Evolutionary conservation across 2,797 vertebrate genomes (phyloP), one percentile per base, ranked within the genome.

Genomic region (Gila robusta): DNA sequence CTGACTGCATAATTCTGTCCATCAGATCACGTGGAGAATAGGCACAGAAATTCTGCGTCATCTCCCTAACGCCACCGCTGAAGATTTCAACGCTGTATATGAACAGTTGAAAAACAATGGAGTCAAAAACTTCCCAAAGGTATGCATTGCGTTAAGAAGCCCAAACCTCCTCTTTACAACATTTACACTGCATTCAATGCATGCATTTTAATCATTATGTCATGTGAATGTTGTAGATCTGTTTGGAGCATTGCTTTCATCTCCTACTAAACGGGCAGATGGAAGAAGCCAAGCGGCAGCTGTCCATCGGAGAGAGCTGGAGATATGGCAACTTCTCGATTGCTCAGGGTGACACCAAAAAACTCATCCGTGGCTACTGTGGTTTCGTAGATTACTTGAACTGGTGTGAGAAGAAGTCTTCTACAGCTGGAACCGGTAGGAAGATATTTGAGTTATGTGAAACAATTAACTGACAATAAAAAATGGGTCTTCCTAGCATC

Each of bases 41-140:
- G 95, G 97, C 91, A 93, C 92, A n/a, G 97, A 98, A 94, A 96
- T 99, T 91, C 92, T 99, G 17, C 96, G 95, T 79, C 95, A 97
- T 90, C 96, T 95, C 89, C 96, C 97, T 9, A 94, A 92, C 26
- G 94, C 96, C 89, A 96, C 44, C 1, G 16, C 95, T 82, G 95
- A 95, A 14, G 95, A 97, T 72, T 95, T 97, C 89, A 97, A 87
- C 84, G 89, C 82, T 87, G 96, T 99, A 89, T 96, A 96, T 41
- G 96, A 98, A 86, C 94, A 92, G 37, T 96, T 99, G 93, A 99
- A 99, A 92, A 96, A 96, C 89, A 92, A 94, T 0, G 96, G 97
- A 41, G 82, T 98, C 49, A 94, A 91, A 89, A 93, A 94, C 86
- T 99, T 97, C 89, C 92, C 98, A 52, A 94, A 94, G 96, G 98